Base-by-base conservation (phyloP, 2,888 invertebrate species). In the Epistrophe eligans region DNA sequence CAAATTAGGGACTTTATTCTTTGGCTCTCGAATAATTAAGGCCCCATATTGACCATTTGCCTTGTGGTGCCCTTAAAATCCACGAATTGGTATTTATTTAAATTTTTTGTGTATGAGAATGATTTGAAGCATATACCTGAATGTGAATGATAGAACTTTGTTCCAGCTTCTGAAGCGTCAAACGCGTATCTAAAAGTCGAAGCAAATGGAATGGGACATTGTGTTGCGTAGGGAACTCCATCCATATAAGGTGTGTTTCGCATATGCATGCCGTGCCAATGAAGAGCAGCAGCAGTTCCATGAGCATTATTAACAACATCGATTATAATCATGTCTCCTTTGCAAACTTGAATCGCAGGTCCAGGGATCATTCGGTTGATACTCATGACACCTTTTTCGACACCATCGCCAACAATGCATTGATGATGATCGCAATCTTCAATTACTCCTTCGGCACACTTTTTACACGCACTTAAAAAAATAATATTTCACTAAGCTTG, bases 191-290 rank as follows among this genome's bases (percentile, higher is more conserved):
- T 90, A 76, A 92, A 97, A 0, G 95, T 95, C 1, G 95, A 94
- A 62, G 95, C 95, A 1, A 96, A 96, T 8, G 93, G 92, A 87
- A 97, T 96, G 0, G 97, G 97, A 89, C 97, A 97, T 92, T 97
- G 97, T 0, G 97, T 97, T 11, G 97, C 94, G 88, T 95, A 95
- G 0, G 97, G 97, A 0, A 97, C 97, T 0, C 97, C 97, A 88
- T 97, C 97, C 97, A 97, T 97, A 91, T 95, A 96, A 0, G 97
- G 97, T 0, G 96, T 95, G 0, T 94, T 94, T 28, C 93, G 92
- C 93, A 97, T 96, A 90, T 96, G 96, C 90, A 96, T 95, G 0
- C 98, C 98, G 90, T 98, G 98, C 97, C 98, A 98, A 91, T 98
- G 98, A 28, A 98, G 95, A 0, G 96, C 95, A 0, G 97, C 96